Conservation (phyloP, 2,113 vertebrate species). For the Blennius ocellaris region DNA sequence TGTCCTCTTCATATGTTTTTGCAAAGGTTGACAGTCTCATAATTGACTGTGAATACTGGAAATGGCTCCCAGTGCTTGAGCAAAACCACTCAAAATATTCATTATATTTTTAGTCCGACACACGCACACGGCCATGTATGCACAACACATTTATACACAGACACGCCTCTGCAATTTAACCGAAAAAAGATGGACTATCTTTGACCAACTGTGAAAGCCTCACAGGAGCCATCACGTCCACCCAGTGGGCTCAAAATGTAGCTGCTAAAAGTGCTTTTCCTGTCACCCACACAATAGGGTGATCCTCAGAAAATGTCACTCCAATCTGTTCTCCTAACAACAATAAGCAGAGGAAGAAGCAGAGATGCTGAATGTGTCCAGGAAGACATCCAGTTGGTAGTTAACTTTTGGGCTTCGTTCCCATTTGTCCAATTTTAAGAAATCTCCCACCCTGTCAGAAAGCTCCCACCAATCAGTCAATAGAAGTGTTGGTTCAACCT, state of each 20-base stretch:
- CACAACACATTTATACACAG: constrained; percentile 23
- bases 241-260: constrained; percentile 40
- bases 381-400: constrained; percentile 14
- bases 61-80: background rate
- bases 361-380: constrained; percentile 15
- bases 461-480: constrained; percentile 52
- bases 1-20: background rate
- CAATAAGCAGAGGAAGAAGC: constrained; percentile 10
- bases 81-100: background rate
- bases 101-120: background rate
- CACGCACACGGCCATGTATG: background rate
- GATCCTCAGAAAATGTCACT: constrained; percentile 22
- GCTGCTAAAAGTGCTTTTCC: constrained; percentile 57
- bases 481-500: constrained; percentile 43
- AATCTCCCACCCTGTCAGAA: constrained; percentile 34
- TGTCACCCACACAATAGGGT: constrained; percentile 53
- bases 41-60: background rate
- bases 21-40: no score
- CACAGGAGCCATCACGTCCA: constrained; percentile 23
- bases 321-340: constrained; percentile 10
- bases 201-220: constrained; percentile 41
- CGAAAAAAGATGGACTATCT: constrained; percentile 39
- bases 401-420: constrained; percentile 22
- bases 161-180: constrained; percentile 35
- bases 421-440: background rate